A percentile compares a stretch with the other conserved stretches of the same genome.
phyloP scores from a whole-genome alignment of 2,797 vertebrate genomes.

The Neomorphus geoffroyi region DNA sequence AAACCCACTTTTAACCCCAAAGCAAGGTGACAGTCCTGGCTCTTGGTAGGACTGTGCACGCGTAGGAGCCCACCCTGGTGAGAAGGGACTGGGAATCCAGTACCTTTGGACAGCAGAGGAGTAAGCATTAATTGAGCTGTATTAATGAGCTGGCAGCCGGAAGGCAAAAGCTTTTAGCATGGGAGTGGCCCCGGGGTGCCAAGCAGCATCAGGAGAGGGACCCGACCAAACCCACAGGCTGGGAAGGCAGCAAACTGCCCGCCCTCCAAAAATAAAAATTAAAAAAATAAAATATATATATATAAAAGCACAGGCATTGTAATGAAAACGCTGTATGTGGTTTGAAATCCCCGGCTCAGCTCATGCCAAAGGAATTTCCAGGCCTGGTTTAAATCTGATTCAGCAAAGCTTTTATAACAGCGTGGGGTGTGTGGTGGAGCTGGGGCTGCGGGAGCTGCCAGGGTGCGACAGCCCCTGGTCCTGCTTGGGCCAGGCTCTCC shows the following conservation, averaged over 20 bases:
- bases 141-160: background rate
- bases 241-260: background rate
- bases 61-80: fast-evolving
- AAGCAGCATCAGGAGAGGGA: background rate
- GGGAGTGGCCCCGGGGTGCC: fast-evolving
- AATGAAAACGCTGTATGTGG: conserved; percentile 37
- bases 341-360: conserved; percentile 51
- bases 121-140: background rate
- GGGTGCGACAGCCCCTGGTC: background rate
- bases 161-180: background rate
- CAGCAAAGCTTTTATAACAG: background rate
- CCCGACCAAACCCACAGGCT: background rate
- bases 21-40: background rate
- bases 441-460: fast-evolving
- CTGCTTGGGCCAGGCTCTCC: background rate
- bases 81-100: background rate
- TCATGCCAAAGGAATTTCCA: conserved; percentile 61
- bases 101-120: background rate
- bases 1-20: background rate
- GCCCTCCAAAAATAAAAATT: background rate
- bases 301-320: background rate
- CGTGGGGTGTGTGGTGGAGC: background rate
- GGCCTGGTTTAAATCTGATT: conserved; percentile 58
- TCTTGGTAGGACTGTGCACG: background rate
- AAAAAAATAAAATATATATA: too few species aligned